Percentiles rank a stretch among this genome's conserved stretches.
phyloP scores from a whole-genome alignment of 2,888 invertebrate genomes.

The Drosophila sordidula region DNA sequence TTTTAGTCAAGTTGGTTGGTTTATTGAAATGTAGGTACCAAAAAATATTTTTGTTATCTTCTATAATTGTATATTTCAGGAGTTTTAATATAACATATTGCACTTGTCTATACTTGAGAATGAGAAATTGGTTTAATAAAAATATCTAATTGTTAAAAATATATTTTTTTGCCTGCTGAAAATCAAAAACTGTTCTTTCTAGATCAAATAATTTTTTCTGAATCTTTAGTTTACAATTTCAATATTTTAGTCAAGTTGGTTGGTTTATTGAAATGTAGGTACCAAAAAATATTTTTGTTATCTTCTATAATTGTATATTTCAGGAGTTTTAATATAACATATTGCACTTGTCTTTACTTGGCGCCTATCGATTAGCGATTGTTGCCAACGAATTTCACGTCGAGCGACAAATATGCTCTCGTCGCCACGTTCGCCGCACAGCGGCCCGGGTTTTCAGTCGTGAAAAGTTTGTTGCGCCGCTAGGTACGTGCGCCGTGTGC shows the following conservation, averaged over 20 bases:
- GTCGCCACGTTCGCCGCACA: conserved; percentile 20
- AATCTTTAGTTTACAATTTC: background rate
- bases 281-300: background rate
- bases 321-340: background rate
- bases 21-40: no score
- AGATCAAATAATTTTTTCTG: no score
- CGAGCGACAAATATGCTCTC: conserved; percentile 64
- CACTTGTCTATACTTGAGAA: background rate
- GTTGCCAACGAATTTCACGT: conserved; percentile 26
- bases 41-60: background rate
- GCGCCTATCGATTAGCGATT: conserved; percentile 55
- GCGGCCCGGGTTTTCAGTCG: conserved; percentile 60
- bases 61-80: background rate
- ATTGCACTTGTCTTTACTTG: background rate
- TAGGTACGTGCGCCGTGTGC: conserved; percentile 64
- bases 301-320: background rate
- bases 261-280: no score
- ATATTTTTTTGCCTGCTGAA: no score
- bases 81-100: background rate
- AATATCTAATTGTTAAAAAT: background rate
- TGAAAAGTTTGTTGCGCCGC: conserved; percentile 69
- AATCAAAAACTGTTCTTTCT: no score
- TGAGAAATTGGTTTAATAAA: background rate
- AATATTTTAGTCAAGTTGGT: no score
- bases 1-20: no score